These are phyloP conservation scores for Zaprionus capensis DNA, from an alignment of 1,140 invertebrate species.

Conservation along the genomic window DNA sequence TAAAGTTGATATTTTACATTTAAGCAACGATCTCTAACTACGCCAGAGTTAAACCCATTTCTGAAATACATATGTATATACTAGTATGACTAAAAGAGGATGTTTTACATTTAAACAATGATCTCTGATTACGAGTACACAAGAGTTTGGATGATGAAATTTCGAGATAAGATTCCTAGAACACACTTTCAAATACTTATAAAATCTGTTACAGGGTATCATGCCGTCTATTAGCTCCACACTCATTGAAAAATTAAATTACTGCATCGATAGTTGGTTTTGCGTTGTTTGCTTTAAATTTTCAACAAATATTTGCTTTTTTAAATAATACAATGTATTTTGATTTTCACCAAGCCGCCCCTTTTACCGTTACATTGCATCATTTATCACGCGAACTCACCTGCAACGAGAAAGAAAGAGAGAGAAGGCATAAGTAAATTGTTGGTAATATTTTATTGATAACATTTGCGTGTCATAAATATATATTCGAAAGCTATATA, in stretches of 20 bases:
- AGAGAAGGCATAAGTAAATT: slow-evolving; percentile 35
- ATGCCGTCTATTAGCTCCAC: neutral
- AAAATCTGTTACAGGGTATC: neutral
- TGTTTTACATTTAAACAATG: no score
- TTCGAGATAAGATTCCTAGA: no score
- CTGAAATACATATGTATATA: neutral
- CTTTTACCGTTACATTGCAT: slow-evolving; percentile 14
- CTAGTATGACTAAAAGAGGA: no score
- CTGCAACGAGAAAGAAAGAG: slow-evolving; percentile 56
- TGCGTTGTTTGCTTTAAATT: slow-evolving; percentile 50
- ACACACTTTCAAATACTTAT: neutral
- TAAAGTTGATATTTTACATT: neutral
- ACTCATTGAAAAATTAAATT: slow-evolving; percentile 33
- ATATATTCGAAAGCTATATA: slow-evolving; percentile 12
- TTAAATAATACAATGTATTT: slow-evolving; percentile 10
- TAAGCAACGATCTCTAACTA: neutral
- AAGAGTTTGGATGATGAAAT: no score
- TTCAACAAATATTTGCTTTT: slow-evolving; percentile 61
- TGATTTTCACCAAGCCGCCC: slow-evolving; percentile 6
- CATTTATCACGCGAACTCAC: slow-evolving; percentile 48
- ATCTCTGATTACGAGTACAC: no score
- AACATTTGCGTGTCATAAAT: slow-evolving; percentile 29
- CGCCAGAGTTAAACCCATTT: neutral
- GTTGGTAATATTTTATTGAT: slow-evolving; percentile 31
- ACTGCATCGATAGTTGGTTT: neutral